These are phyloP conservation scores for Petrocephalus sullivani DNA, from an alignment of 2,797 vertebrate genomes.

Conservation along the genomic window DNA sequence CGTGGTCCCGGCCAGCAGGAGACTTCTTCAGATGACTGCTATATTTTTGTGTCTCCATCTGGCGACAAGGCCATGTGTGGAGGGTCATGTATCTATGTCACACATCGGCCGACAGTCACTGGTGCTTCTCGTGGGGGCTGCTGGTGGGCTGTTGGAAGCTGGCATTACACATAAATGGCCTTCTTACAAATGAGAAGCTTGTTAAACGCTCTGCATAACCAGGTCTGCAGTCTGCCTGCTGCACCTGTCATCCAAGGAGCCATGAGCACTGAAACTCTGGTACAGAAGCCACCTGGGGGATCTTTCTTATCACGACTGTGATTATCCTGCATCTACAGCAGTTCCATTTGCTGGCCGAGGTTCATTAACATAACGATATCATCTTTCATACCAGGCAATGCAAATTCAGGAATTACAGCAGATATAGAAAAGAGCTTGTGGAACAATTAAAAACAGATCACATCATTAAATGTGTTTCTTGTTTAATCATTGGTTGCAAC, in stretches of 20 bases:
- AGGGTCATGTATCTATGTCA: neutral
- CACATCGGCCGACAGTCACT: neutral
- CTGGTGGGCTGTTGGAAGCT: neutral
- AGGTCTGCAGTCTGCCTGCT: neutral
- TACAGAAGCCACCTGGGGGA: neutral
- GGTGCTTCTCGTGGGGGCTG: neutral
- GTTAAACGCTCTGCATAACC: neutral
- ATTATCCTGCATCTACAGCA: conserved; percentile 1
- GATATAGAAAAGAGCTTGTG: neutral
- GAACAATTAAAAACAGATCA: neutral
- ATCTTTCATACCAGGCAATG: neutral
- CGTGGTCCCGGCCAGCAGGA: neutral
- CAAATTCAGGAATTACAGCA: neutral
- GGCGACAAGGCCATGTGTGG: neutral
- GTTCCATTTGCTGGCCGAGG: neutral
- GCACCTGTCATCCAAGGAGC: neutral
- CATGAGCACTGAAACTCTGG: neutral
- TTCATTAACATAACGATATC: neutral
- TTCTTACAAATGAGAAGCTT: neutral
- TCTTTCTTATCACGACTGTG: neutral
- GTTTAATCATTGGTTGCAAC: neutral
- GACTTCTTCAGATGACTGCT: neutral
- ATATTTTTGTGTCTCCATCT: neutral
- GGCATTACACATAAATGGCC: neutral
- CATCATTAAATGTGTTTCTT: neutral